Evolutionary conservation across 2,888 invertebrate species (phyloP), one percentile per base, ranked within the genome.

Genomic region (Elysia crispata): DNA sequence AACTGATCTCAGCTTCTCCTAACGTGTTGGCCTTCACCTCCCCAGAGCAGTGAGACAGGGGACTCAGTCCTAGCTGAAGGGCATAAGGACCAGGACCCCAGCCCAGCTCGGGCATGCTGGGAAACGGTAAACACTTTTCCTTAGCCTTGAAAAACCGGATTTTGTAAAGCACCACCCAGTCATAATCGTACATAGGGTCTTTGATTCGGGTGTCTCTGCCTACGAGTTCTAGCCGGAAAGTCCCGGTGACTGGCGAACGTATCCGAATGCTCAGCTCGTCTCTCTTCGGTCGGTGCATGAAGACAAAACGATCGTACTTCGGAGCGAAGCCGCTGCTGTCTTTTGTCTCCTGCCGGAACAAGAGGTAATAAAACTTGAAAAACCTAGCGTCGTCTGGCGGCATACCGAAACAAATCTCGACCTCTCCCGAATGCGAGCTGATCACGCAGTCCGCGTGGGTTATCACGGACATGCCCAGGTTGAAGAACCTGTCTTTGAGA

Each of bases 401-500:
- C n/a, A 90, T 76, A 3, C 86, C 86, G 75, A 90, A 89, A 54
- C 83, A 60, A 25, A 90, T 84, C 31, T 87, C 88, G 3, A 87
- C 83, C 75, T 89, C 87, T 1, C 90, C 89, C n/a, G 85, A 84
- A 11, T 85, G 83, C 11, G 87, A 84, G 30, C 83, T 83, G 0
- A 88, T 79, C 28, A 87, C 84, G 76, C 88, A 88, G 11, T 86
- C 73, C 8, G 84, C 82, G 57, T 89, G 87, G 1, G 89, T 87
- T 25, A 87, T 73, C 20, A 86, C 82, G 6, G 87, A 67, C 85
- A 90, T 86, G 57, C 86, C 86, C 13, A 90, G 82, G 76, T 89
- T 86, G 78, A 88, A 89, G 83, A 88, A 91, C 30, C 90, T 78
- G 70, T 91, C 90, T 76, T 90, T 87, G n/a, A 88, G 81, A 78